Conservation (phyloP, 1,140 invertebrate genomes). For the Camponotus floridanus region DNA sequence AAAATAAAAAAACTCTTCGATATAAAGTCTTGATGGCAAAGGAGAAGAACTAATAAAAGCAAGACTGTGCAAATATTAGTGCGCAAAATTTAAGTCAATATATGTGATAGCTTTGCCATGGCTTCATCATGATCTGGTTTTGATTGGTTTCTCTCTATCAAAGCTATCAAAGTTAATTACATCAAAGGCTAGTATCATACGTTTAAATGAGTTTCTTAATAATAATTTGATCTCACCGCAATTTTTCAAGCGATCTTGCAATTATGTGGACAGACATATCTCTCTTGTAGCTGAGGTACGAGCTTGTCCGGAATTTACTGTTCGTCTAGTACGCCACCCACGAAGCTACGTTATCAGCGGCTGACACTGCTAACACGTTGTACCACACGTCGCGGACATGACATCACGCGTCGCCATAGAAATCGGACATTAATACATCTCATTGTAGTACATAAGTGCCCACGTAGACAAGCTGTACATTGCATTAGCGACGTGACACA, state of each 20-base stretch:
- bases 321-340: constrained; percentile 29
- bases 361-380: constrained; percentile 35
- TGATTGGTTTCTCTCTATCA: background rate
- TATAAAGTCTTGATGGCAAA: background rate
- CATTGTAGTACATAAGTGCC: constrained; percentile 29
- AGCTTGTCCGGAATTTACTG: constrained; percentile 15
- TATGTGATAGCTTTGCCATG: background rate
- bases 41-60: background rate
- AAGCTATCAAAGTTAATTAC: constrained; percentile 5
- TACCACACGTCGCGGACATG: constrained; percentile 11
- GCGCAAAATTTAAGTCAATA: constrained; percentile 18
- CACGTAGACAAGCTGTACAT: background rate
- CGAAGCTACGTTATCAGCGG: constrained; percentile 27
- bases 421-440: constrained; percentile 40
- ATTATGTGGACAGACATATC: constrained; percentile 51
- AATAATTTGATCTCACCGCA: constrained; percentile 8
- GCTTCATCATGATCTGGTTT: background rate
- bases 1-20: background rate
- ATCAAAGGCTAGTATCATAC: background rate
- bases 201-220: background rate
- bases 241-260: constrained; percentile 52
- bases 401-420: constrained; percentile 35
- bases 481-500: background rate
- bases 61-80: background rate
- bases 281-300: background rate